Evolutionary conservation across 2,797 vertebrate species (phyloP), one percentile per base, ranked within the genome.

Genomic region (Mustela erminea): DNA sequence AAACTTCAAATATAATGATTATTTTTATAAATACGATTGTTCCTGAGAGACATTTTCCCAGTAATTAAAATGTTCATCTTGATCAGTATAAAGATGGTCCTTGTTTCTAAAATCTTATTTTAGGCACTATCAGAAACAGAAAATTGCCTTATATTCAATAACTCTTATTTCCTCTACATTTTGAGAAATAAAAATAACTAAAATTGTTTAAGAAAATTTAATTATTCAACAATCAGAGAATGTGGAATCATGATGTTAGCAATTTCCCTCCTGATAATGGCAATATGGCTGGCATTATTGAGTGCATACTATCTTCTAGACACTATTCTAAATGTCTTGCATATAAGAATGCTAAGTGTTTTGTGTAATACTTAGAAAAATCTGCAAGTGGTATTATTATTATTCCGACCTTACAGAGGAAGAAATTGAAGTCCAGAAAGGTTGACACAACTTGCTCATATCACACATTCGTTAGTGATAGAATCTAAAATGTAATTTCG

Each of bases 101-200:
- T 52, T 93, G n/a, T 62, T 25, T 88, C 41, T 80, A 87, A 96
- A 92, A 62, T 27, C 17, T 85, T 90, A 27, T 74, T 74, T 93
- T 93, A 74, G 46, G 29, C 35, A 56, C 12, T 64, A 68, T 85
- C 52, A 72, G 27, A 87, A 66, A 46, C 12, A 82, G 68, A 74
- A 21, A 17, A 70, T n/a, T 66, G 43, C 32, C 70, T 92, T 85
- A 21, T 78, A 82, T 74, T 93, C 49, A 94, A 13, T 87, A 95
- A 88, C 43, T 75, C 56, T 27, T 23, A 70, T 72, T 96, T 95
- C 38, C 32, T 77, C 4, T 81, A 81, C 41, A 27, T 94, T 94
- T 95, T 91, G 41, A 94, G 96, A 97, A 93, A 49, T 88, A 90
- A 94, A 96, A 96, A 93, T 82, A 78, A 13, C 20, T 14, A 29